Evolutionary conservation across 1,140 invertebrate genomes (phyloP).

Genomic region (Brachionus sp.): DNA sequence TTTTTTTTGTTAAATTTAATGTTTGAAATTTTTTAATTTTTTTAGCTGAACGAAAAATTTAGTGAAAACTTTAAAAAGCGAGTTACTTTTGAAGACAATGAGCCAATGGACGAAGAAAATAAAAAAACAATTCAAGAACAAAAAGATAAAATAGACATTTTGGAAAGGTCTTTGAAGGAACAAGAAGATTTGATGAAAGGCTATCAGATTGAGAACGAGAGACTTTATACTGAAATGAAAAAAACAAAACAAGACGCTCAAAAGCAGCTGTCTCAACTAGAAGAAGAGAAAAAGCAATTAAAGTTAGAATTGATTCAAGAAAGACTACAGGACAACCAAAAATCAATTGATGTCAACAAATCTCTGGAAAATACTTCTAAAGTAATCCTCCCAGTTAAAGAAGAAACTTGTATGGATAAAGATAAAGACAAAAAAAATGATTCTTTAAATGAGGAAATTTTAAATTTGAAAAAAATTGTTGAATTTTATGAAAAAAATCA

Average conservation of each 20-base stretch:
- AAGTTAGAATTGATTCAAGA: background rate
- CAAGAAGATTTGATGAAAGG: conserved; percentile 19
- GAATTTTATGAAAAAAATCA: conserved; percentile 31
- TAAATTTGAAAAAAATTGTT: background rate
- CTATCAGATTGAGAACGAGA: conserved; percentile 8
- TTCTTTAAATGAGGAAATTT: background rate
- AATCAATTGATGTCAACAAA: background rate
- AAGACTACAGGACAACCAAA: background rate
- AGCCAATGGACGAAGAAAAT: background rate
- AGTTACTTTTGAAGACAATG: background rate
- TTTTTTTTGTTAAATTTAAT: no score
- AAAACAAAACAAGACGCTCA: background rate
- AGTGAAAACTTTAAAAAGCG: conserved; percentile 11
- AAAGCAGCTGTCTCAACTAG: background rate
- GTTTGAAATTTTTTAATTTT: no score
- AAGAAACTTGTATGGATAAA: background rate
- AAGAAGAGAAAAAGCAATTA: conserved; percentile 4
- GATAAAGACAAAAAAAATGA: background rate
- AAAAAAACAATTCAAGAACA: background rate
- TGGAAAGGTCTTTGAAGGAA: background rate
- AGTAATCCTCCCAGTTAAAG: background rate
- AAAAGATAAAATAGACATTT: background rate
- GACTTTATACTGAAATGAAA: background rate
- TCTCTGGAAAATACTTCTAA: background rate
- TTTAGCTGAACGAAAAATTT: conserved; percentile 14